These are phyloP conservation scores for Phymanthus crucifer DNA, from an alignment of 92 coral and sea anemone species.

Conservation along the genomic window DNA sequence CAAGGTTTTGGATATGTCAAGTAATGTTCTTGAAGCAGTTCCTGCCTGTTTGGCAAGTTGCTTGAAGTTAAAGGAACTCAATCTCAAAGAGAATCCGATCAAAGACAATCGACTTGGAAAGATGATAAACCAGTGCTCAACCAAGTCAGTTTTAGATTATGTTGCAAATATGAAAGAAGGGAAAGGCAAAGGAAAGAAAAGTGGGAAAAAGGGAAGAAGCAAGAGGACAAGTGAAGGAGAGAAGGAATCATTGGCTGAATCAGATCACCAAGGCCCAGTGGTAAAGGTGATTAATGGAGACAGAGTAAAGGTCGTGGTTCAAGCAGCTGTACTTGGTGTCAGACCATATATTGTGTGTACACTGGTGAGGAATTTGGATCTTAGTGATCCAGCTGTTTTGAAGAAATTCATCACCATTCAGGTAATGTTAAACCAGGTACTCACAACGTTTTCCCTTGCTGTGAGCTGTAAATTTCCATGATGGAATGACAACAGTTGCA, in stretches of 20 bases:
- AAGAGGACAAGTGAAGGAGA: constrained; percentile 64
- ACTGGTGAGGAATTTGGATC: constrained; percentile 71
- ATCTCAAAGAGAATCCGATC: constrained; percentile 73
- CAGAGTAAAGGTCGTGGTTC: constrained; percentile 55
- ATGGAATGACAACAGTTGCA: no score
- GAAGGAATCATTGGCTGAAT: constrained; percentile 12
- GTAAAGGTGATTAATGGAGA: constrained; percentile 76
- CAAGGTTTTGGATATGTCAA: constrained; percentile 70
- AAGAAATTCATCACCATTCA: constrained; percentile 89
- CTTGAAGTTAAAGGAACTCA: constrained; percentile 83
- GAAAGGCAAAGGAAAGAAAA: constrained; percentile 82
- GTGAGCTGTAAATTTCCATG: no score
- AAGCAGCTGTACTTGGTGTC: constrained; percentile 60
- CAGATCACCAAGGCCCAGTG: constrained; percentile 46
- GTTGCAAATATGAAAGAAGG: constrained; percentile 57
- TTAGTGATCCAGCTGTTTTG: constrained; percentile 68
- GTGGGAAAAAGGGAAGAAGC: constrained; percentile 69
- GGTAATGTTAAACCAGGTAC: constrained; percentile 48
- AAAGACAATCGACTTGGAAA: constrained; percentile 80
- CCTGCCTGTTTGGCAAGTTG: constrained; percentile 77
- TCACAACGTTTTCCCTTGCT: no score
- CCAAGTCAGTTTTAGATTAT: constrained; percentile 89
- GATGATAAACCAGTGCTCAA: constrained; percentile 80
- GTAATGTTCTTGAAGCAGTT: constrained; percentile 54
- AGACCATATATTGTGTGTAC: constrained; percentile 93